Base-by-base conservation (phyloP, 35 echinoderm and acorn worm species). In the Hemicentrotus pulcherrimus region DNA sequence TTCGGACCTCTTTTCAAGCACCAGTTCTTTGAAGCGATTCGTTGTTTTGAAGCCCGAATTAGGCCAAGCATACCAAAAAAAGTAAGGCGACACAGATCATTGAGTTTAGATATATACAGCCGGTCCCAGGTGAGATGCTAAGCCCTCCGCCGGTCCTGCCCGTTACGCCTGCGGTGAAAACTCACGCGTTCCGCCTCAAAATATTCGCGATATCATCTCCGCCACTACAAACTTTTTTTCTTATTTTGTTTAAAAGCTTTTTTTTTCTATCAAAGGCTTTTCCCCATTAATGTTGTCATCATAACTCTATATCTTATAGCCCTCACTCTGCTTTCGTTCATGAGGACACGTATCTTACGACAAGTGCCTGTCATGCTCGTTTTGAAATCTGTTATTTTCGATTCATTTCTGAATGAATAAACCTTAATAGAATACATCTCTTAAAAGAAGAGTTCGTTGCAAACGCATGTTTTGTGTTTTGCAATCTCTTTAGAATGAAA, bases 51-150 rank as follows among this genome's bases (percentile, higher is more conserved):
- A 47, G 88, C 88, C 88, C 11, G 88, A 90, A 32, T 90, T 47
- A 90, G 88, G 88, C 46, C 88, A 90, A 47, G 88, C 88, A 47
- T 90, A 78, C 65, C 16, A 90, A 90, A 32, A 32, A 90, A 90
- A 90, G 12, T 45, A 90, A 90, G 88, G 32, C 88, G 88, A 90
- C 88, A 90, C 46, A 90, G 88, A 90, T 90, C 88, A 47, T 90
- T 90, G 88, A 31, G 32, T 90, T 90, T 90, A 47, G 88, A 90
- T 90, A 90, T 90, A 90, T 90, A 90, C 88, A 90, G 88, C 88
- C 32, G 88, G 32, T 47, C 88, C 88, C 88, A 90, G 32, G 46
- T 33, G 88, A 90, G 32, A 90, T 28, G 88, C 31, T 31, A 15
- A 45, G n/a, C 88, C 88, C 88, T 47, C 32, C 88, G 88, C 88